Base-by-base conservation (phyloP, 2,797 vertebrate species). In the Lepus oiostolus region DNA sequence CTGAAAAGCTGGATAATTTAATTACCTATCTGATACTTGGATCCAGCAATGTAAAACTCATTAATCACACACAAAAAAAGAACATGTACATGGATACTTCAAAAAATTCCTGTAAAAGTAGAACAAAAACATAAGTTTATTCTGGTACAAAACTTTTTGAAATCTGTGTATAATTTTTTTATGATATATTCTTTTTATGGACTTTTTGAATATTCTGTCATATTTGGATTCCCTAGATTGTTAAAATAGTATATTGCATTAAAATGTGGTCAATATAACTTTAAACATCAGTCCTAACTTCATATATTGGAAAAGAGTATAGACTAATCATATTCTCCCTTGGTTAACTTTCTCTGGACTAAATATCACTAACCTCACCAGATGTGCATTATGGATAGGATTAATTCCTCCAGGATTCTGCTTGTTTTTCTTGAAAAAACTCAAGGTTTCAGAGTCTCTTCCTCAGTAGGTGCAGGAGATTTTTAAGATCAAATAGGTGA, bases 401-500 rank as follows among this genome's bases (percentile, higher is more conserved):
- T 85, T 68, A 58, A 70, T 90, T 79, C 38, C 42, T 85, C 85
- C 16, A 42, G 17, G 35, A 58, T 24, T 82, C 47, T 82, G 32
- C 19, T 90, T 35, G 32, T 8, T 28, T 88, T 77, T 76, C 67
- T 92, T 19, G 4, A 93, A 87, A 65, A 74, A 81, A 85, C 28
- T 35, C 16, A 2, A 24, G 4, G 65, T 68, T 90, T 60, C 70
- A 85, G 42, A 88, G 19, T 85, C 30, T 82, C 42, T 86, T 91
- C 35, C 35, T 24, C 38, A 42, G 13, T 35, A 89, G 12, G 4
- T 68, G 2, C 6, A n/a, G 35, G 30, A 65, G 47, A 94, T 89
- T 96, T 86, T 81, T 79, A 77, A 77, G n/a, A 70, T 90, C 75
- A 86, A 14, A 76, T 62, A 68, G 9, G 11, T 74, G 16, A 91